Evolutionary conservation across 2,113 vertebrate genomes (phyloP), one percentile per base, ranked within the genome.

Genomic region (Cettia cetti): DNA sequence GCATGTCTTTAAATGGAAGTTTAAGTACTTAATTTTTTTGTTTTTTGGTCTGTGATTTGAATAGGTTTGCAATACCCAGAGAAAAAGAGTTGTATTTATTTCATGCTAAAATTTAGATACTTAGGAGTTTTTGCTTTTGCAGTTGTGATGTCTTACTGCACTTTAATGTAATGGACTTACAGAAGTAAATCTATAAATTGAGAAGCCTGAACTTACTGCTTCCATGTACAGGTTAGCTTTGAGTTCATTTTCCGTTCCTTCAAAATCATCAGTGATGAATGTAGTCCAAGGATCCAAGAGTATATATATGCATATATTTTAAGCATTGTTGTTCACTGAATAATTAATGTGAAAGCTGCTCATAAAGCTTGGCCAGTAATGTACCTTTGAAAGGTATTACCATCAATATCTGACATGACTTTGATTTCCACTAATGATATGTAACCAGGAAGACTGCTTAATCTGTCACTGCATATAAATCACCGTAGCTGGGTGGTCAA

Each of bases 321-420:
- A 86, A 95, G 76, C 53, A 13, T 74, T 90, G 93, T 92, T 94
- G 50, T 85, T 91, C 4, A 1, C 84, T 97, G 94, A 96, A 95
- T 97, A 96, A 97, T 96, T 93, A 95, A 96, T 94, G 90, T 86
- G 88, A 92, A 90, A 95, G 49, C 92, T 93, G 76, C 64, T 96
- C 85, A 86, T 94, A 88, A 96, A 93, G 92, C 92, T 93, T 82
- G 85, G 85, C 82, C 87, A 75, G 90, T 93, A 93, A 95, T 94
- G 93, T 89, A 95, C 92, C 93, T 95, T 94, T 90, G 90, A 86
- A 96, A 96, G 88, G 94, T 95, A 97, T 96, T 96, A 37, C 88
- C 95, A 96, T 96, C 92, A 92, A 96, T 96, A 96, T 88, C 92
- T 97, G 94, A 84, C 90, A 86, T 57, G 90, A 26, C 82, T 95